These are phyloP conservation scores for Spea hammondii DNA, from an alignment of 2,797 vertebrate genomes.

Conservation along the genomic window DNA sequence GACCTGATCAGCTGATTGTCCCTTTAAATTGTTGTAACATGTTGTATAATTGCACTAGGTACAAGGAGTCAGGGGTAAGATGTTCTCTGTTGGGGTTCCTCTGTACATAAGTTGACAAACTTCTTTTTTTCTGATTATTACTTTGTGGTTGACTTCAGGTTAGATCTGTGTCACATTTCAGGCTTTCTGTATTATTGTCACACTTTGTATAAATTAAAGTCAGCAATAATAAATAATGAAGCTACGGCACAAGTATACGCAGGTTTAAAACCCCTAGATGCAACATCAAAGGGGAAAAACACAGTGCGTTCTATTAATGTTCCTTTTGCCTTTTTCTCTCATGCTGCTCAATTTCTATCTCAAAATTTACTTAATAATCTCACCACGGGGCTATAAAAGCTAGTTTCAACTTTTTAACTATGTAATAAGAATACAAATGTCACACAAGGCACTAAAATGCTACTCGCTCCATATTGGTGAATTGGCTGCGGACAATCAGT, in stretches of 20 bases:
- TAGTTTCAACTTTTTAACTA: constrained; percentile 30
- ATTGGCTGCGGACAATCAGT: not conserved
- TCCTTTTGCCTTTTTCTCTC: constrained; percentile 3
- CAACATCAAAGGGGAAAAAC: constrained; percentile 42
- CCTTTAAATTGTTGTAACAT: no score
- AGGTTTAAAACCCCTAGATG: constrained; percentile 22
- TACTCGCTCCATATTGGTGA: not conserved
- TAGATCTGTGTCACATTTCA: constrained; percentile 9
- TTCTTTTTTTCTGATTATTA: not conserved
- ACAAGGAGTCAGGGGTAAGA: not conserved
- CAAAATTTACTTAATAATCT: constrained; percentile 49
- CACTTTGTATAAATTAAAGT: constrained; percentile 34
- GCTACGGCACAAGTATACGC: constrained; percentile 1
- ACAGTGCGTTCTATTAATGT: constrained; percentile 26
- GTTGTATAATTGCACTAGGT: not conserved
- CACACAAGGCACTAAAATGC: not conserved
- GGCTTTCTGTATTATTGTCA: constrained; percentile 13
- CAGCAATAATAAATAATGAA: constrained; percentile 26
- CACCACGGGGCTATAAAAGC: constrained; percentile 20
- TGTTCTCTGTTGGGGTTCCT: not conserved
- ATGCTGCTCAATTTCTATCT: constrained; percentile 26
- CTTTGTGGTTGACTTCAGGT: constrained; percentile 7
- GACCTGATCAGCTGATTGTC: no score
- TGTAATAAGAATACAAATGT: constrained; percentile 15
- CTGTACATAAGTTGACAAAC: not conserved